Base-by-base conservation (phyloP, 2,888 invertebrate genomes). In the Tachina grossa region DNA sequence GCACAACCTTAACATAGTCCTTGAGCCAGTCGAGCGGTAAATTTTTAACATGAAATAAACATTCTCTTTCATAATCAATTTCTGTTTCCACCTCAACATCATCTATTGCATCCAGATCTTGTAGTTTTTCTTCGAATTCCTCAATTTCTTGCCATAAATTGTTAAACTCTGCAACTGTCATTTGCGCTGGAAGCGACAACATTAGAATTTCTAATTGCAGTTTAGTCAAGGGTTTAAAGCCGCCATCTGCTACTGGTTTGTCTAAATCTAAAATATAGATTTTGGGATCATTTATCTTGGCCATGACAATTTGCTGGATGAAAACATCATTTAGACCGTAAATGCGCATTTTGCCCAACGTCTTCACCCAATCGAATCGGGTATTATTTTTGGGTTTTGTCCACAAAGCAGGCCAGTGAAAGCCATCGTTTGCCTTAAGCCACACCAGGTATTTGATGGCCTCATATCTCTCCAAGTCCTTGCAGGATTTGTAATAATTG, bases 321-420 rank as follows among this genome's bases (percentile, higher is more conserved):
- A 88, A 85, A 2, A 88, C 81, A 3, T 87, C 87, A 69, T 88
- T 88, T 4, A 88, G 22, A 3, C 88, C 88, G 61, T 88, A 88
- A 1, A 71, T 84, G 6, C 88, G 80, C 77, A 88, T 59, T 71
- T 87, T 77, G 0, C 79, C 88, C 84, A 88, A 65, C 65, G 83
- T 85, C n/a, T 81, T 61, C 9, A 87, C 61, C 88, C 88, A 88
- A 74, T 88, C 85, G 39, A 77, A 87, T 1, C 59, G 61, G 0
- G 57, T 19, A n/a, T 59, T 51, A 10, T 43, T 57, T 8, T 75
- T 78, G 0, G 53, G 31, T 0, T 47, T 41, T 10, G 77, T 72
- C 74, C 77, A 79, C 9, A 87, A 9, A 1, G 87, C 31, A 0
- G 88, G 87, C 87, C 86, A 88, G 45, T 68, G 65, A 2, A 88